These are phyloP conservation scores for Esox lucius DNA, from an alignment of 2,797 vertebrate genomes.

Conservation along the genomic window DNA sequence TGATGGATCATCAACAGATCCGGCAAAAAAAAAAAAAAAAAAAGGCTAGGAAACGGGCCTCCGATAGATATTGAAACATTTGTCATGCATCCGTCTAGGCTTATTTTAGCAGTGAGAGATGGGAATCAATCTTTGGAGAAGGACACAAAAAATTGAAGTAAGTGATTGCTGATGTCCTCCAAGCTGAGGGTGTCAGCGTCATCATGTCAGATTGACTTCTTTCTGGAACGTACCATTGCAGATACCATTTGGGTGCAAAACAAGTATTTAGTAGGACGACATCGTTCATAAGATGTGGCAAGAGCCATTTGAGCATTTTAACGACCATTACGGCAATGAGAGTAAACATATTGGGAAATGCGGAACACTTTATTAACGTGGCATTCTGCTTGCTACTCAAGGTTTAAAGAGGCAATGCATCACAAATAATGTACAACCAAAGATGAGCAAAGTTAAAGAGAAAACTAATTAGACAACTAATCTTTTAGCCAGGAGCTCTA, in stretches of 20 bases:
- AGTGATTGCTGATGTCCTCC: constrained; percentile 58
- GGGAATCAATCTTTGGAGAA: constrained; percentile 65
- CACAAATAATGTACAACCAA: constrained; percentile 56
- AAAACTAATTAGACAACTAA: constrained; percentile 72
- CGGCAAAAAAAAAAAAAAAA: constrained; percentile 37
- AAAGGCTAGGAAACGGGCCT: constrained; percentile 60
- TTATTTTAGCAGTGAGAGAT: constrained; percentile 70
- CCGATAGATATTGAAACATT: constrained; percentile 69
- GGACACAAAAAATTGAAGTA: constrained; percentile 32
- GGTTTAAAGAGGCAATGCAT: constrained; percentile 72
- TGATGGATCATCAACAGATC: constrained; percentile 65
- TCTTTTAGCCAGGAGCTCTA: constrained; percentile 74
- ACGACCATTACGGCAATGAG: constrained; percentile 62
- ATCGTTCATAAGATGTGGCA: constrained; percentile 52
- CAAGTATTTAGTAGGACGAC: constrained; percentile 59
- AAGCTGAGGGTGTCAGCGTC: constrained; percentile 32
- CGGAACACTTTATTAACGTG: constrained; percentile 68
- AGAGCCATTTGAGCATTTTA: constrained; percentile 60
- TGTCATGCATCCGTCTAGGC: constrained; percentile 68
- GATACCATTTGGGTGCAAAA: constrained; percentile 16
- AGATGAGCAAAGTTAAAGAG: constrained; percentile 64
- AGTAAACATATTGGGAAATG: constrained; percentile 71
- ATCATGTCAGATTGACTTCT: constrained; percentile 34
- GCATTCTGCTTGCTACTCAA: constrained; percentile 58
- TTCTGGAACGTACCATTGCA: constrained; percentile 6